These are phyloP conservation scores for Montifringilla adamsi DNA, from an alignment of 2,113 vertebrate species.

Conservation along the genomic window DNA sequence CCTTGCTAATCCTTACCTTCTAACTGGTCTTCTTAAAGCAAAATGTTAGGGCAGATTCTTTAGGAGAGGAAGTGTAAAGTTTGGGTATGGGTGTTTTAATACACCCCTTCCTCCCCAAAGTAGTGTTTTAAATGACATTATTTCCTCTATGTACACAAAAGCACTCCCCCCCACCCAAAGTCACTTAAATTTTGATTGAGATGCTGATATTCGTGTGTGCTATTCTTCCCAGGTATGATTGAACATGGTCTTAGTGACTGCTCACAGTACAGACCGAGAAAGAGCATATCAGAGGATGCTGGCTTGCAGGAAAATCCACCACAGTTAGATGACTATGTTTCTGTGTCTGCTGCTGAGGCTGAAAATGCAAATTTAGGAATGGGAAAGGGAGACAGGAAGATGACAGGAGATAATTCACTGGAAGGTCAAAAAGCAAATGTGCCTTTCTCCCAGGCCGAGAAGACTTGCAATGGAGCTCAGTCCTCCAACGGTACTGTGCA, in stretches of 20 bases:
- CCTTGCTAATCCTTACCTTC: not conserved
- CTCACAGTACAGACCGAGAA: constrained; percentile 88
- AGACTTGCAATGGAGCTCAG: constrained; percentile 30
- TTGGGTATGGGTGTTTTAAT: not conserved
- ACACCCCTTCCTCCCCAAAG: not conserved
- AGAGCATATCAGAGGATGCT: constrained; percentile 84
- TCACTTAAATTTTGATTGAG: not conserved
- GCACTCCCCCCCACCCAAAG: not conserved
- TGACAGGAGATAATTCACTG: not conserved
- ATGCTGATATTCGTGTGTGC: not conserved
- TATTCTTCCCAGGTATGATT: constrained; percentile 84
- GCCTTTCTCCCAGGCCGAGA: constrained; percentile 12
- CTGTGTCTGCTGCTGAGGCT: constrained; percentile 71
- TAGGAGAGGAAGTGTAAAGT: not conserved
- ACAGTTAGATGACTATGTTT: constrained; percentile 70
- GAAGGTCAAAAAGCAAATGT: not conserved
- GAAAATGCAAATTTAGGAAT: constrained; percentile 19
- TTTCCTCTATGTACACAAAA: not conserved
- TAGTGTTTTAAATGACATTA: not conserved
- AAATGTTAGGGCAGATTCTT: not conserved
- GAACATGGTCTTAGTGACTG: constrained; percentile 93
- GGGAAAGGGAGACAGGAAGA: constrained; percentile 8
- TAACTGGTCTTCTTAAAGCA: not conserved
- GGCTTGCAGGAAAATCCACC: constrained; percentile 58
- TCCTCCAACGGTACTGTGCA: constrained; percentile 41